Conservation (phyloP, 2,888 invertebrate genomes). For the Temnothorax rugatulus region DNA sequence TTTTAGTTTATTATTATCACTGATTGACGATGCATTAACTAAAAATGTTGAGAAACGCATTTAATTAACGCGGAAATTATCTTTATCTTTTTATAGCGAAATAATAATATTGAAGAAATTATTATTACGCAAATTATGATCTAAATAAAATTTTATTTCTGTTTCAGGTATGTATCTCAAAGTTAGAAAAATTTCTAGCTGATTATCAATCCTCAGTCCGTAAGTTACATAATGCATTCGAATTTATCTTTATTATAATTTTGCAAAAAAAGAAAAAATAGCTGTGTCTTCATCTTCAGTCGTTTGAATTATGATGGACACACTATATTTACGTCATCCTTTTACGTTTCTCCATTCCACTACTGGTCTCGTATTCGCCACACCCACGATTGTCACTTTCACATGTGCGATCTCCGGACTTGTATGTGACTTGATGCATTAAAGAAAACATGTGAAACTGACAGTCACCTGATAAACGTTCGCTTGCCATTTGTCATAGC, state of each 20-base stretch:
- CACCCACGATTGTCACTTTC: constrained; percentile 45
- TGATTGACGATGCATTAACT: not conserved
- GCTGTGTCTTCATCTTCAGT: not conserved
- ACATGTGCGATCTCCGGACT: constrained; percentile 15
- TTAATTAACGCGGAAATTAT: not conserved
- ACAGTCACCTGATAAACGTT: constrained; percentile 13
- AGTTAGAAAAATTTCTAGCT: constrained; percentile 5
- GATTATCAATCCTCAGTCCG: not conserved
- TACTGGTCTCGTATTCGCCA: constrained; percentile 27
- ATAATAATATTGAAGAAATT: not conserved
- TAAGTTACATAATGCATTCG: constrained; percentile 33
- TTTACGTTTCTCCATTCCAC: constrained; percentile 69
- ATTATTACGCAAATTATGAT: not conserved
- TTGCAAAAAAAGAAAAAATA: constrained; percentile 14
- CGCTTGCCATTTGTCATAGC: not conserved
- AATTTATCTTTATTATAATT: not conserved
- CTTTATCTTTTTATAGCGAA: not conserved
- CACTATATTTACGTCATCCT: constrained; percentile 65
- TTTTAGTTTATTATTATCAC: not conserved
- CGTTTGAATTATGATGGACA: constrained; percentile 62
- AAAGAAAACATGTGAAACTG: constrained; percentile 32
- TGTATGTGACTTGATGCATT: not conserved
- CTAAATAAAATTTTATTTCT: constrained; percentile 43
- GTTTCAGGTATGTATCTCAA: constrained; percentile 49
- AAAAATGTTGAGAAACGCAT: not conserved